phyloP scores from a whole-genome alignment of 2,888 invertebrate species.

The Beris morrisii region DNA sequence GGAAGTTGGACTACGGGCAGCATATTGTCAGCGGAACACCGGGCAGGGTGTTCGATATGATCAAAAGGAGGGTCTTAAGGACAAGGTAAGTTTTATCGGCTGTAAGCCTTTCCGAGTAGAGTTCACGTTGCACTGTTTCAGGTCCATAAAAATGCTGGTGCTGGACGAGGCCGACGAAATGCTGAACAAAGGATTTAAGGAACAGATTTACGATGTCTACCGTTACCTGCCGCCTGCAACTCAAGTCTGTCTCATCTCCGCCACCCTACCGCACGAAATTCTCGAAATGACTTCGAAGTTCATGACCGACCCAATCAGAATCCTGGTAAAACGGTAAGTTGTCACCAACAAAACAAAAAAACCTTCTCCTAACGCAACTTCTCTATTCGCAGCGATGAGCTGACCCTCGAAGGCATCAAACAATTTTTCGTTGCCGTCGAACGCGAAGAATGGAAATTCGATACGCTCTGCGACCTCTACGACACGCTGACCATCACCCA shows the following conservation, averaged over 20 bases:
- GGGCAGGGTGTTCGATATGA: constrained; percentile 93
- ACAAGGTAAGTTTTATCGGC: constrained; percentile 54
- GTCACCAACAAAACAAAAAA: neutral
- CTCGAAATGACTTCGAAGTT: constrained; percentile 99
- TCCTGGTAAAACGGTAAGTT: constrained; percentile 94
- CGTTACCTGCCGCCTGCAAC: constrained; percentile 96
- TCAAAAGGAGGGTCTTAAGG: constrained; percentile 64
- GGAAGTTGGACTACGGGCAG: constrained; percentile 97
- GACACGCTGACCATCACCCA: constrained; percentile 99
- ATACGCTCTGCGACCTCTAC: constrained; percentile 97
- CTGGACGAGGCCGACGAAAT: constrained; percentile 99
- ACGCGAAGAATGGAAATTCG: constrained; percentile 99
- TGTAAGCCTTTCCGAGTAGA: too few relatives aligned
- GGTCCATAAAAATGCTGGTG: constrained; percentile 92
- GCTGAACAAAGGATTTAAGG: constrained; percentile 99
- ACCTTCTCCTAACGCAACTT: neutral
- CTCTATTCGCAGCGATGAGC: constrained; percentile 76
- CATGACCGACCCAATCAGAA: constrained; percentile 99
- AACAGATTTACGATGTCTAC: constrained; percentile 99
- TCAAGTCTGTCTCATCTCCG: constrained; percentile 94
- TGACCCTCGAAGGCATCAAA: constrained; percentile 99
- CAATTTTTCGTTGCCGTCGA: constrained; percentile 99
- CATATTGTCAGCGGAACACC: constrained; percentile 99
- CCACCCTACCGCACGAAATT: constrained; percentile 98
- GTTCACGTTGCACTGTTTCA: too few relatives aligned